Evolutionary conservation across 2,113 vertebrate genomes (phyloP), one percentile per base, ranked within the genome.

Genomic region (Silurus glanis): DNA sequence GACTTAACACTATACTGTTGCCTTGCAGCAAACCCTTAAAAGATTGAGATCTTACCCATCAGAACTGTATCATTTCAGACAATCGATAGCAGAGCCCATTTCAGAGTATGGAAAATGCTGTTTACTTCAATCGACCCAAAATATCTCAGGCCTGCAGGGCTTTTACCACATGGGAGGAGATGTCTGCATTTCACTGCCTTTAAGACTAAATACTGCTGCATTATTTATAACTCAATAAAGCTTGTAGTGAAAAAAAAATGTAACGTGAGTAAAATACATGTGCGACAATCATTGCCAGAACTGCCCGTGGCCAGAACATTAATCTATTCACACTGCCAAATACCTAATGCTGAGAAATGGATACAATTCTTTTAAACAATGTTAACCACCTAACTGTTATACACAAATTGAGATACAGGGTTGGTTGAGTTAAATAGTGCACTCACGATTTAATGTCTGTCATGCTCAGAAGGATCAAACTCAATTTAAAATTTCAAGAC

Each of bases 151-250:
- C 56, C 84, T 76, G 25, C 37, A 25, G 64, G 74, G 64, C 56
- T 47, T 78, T 28, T 55, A 37, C 55, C 74, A 69, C 74, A 45
- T 53, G 83, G n/a, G 51, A 78, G n/a, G 61, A 83, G 28, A 66
- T 21, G 61, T 85, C 71, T 75, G 47, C 55, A 62, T 80, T 49
- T 82, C 76, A 82, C 67, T 82, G 69, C 51, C 83, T 84, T 84
- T 12, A 81, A 85, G 83, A 72, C 87, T 76, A 88, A 87, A 56
- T 55, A 45, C 76, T 67, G 21, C 83, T 88, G 79, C 80, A 83
- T 88, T 86, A 86, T 88, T 86, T 83, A 86, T 55, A 64, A 80
- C 87, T 82, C 58, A 82, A 53, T 88, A 82, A 66, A 67, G 67
- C 55, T 85, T 28, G 28, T 14, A 80, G 74, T 79, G 14, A 6